Evolutionary conservation across 2,888 invertebrate species (phyloP).

Genomic region (Stenodera caucasica): DNA sequence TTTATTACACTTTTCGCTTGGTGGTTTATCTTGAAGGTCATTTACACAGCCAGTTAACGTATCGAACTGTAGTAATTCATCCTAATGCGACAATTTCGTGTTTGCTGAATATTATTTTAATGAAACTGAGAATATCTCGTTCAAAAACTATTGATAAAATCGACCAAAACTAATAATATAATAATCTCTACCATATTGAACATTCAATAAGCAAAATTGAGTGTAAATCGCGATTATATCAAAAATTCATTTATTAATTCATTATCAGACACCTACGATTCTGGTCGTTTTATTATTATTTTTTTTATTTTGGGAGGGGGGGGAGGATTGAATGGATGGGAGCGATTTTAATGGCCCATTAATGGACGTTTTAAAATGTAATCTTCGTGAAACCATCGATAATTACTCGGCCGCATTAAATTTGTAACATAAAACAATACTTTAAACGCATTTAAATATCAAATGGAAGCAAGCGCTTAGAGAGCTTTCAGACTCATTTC

Average conservation of each 20-base stretch:
- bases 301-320: no score
- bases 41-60: slow-evolving; percentile 31
- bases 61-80: slow-evolving; percentile 27
- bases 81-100: slow-evolving; percentile 32
- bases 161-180: slow-evolving; percentile 11
- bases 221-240: slow-evolving; percentile 4
- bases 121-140: background rate
- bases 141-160: no score
- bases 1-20: slow-evolving; percentile 37
- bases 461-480: slow-evolving; percentile 44
- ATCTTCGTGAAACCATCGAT: slow-evolving; percentile 28
- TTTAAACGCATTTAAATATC: slow-evolving; percentile 50
- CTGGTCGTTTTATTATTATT: no score
- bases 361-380: slow-evolving; percentile 28
- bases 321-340: background rate
- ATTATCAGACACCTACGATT: no score
- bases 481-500: slow-evolving; percentile 44
- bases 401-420: slow-evolving; percentile 46
- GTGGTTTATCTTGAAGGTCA: slow-evolving; percentile 28
- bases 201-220: slow-evolving; percentile 7
- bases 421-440: slow-evolving; percentile 51
- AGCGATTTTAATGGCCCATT: slow-evolving; percentile 16
- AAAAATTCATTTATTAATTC: no score
- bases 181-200: slow-evolving; percentile 9
- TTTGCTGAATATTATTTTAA: slow-evolving; percentile 27